Conservation (phyloP, 92 coral and sea anemone genomes). For the Ricordea florida region DNA sequence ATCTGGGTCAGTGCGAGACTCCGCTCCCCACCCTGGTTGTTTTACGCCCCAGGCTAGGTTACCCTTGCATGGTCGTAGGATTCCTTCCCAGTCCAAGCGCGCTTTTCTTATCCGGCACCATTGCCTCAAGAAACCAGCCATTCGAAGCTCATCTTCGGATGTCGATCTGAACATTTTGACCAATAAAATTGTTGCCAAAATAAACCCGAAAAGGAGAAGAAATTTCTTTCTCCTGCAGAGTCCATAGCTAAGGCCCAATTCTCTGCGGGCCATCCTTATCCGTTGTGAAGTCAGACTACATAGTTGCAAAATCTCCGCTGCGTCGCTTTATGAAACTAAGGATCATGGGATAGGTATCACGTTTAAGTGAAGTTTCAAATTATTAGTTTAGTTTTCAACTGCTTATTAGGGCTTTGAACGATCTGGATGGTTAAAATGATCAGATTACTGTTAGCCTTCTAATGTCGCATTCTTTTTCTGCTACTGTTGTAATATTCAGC, state of each 20-base stretch:
- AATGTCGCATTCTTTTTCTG: too few relatives aligned
- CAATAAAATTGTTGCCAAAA: neutral
- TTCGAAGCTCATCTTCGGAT: constrained; percentile 5
- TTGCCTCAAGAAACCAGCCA: constrained; percentile 60
- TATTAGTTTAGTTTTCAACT: too few relatives aligned
- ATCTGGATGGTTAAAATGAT: too few relatives aligned
- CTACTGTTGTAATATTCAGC: too few relatives aligned
- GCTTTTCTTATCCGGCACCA: constrained; percentile 83
- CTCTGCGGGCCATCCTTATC: constrained; percentile 11
- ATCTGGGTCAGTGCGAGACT: constrained; percentile 69
- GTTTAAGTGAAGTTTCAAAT: too few relatives aligned
- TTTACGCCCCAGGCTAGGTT: constrained; percentile 62
- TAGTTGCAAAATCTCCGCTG: too few relatives aligned
- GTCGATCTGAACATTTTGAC: neutral
- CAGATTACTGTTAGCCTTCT: too few relatives aligned
- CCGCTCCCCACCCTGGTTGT: constrained; percentile 59
- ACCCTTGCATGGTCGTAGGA: constrained; percentile 83
- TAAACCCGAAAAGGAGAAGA: neutral
- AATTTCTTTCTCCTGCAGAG: constrained; percentile 2
- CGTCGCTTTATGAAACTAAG: too few relatives aligned
- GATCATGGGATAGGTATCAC: too few relatives aligned
- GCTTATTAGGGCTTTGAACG: too few relatives aligned
- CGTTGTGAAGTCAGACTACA: neutral
- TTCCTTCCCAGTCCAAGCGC: constrained; percentile 88
- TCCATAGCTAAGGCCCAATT: neutral